phyloP scores from a whole-genome alignment of 2,797 vertebrate genomes.

The Hemitrygon akajei region DNA sequence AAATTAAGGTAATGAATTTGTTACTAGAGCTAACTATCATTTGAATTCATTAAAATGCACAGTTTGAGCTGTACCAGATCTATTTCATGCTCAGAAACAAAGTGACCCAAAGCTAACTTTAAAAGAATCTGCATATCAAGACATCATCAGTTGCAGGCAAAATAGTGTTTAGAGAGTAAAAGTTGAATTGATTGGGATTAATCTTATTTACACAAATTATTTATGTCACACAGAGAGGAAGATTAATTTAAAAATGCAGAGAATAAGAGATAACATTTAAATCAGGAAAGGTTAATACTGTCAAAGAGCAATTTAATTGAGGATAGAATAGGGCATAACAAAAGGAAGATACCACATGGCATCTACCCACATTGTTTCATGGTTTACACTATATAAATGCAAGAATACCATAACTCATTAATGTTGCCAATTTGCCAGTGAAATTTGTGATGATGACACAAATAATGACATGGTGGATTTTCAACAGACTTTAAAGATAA shows the following conservation, averaged over 20 bases:
- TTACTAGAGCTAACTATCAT: neutral
- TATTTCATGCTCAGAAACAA: neutral
- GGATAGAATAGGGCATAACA: neutral
- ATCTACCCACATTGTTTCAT: neutral
- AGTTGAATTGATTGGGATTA: constrained; percentile 1
- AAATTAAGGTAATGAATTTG: neutral
- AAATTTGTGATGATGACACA: neutral
- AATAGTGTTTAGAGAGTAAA: constrained; percentile 6
- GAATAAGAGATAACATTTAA: neutral
- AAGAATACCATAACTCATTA: neutral
- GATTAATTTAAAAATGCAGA: neutral
- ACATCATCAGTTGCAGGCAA: neutral
- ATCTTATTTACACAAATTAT: neutral
- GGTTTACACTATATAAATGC: neutral
- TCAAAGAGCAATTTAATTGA: constrained; percentile 20
- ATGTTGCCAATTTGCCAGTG: neutral
- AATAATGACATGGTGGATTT: neutral
- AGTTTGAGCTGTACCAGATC: neutral
- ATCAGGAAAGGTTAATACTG: neutral
- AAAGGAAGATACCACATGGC: neutral
- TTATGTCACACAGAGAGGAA: neutral
- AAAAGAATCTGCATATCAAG: neutral
- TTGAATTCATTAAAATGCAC: neutral
- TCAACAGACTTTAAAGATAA: neutral
- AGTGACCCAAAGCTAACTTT: neutral